Base-by-base conservation (phyloP, 2,888 invertebrate species). In the Pherbina coryleti region DNA sequence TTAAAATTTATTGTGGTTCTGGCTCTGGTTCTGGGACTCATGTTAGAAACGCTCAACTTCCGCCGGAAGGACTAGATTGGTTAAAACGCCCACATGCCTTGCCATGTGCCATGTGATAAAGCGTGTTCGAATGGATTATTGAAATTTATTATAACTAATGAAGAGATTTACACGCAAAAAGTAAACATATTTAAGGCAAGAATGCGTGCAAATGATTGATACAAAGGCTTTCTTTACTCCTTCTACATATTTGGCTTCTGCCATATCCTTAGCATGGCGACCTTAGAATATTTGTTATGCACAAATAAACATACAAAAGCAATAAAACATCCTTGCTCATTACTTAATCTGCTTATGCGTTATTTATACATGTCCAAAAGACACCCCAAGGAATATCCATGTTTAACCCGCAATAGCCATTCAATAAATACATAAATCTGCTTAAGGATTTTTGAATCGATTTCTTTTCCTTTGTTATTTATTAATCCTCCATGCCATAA, bases 381-480 rank as follows among this genome's bases (percentile, higher is more conserved):
- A 66, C 55, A 55, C 75, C 75, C 75, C 11, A 37, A 66, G 67
- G 75, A 67, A 44, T 44, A 67, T 31, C 19, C 37, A 64, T 28
- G 51, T 17, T 62, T 25, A 19, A 14, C 28, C 31, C 79, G 81
- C 76, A 80, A 83, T 74, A 81, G 66, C 67, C 37, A 34, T 81
- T 80, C 84, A 81, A 85, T 84, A 85, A 85, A 83, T 82, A 82
- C 84, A 85, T 85, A 85, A 85, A 85, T 85, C 84, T 81, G 78
- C 81, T 82, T 80, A 84, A 85, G 82, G 85, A 85, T 85, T 44
- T 83, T 84, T 77, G 84, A 85, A 85, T 85, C 85, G 85, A 85
- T 85, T 84, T 79, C 1, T 85, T 84, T 31, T 31, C 31, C 14
- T 11, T 80, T 80, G 78, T 82, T 79, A 82, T 83, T 81, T 37